Percentiles rank a stretch among this genome's conserved stretches.
Conservation (phyloP, 92 coral and sea anemone species). For the Pocillopora grandis region DNA sequence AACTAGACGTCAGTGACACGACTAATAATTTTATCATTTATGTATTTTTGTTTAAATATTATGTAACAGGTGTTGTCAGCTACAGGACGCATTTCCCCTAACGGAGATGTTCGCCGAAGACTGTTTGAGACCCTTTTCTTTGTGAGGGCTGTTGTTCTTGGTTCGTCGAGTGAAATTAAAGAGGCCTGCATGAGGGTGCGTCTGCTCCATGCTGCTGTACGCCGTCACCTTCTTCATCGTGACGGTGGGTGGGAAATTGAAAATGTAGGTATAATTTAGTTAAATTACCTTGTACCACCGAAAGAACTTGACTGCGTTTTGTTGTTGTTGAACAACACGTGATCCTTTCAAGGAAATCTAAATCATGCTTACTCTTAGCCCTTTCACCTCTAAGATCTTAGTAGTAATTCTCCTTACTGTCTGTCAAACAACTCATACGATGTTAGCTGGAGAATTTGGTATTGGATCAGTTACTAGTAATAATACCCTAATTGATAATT, state of each 20-base stretch:
- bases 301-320: no score
- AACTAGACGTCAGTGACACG: no score
- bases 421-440: no score
- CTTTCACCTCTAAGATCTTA: no score
- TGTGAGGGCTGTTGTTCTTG: slow-evolving; percentile 41
- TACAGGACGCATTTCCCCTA: slow-evolving; percentile 37
- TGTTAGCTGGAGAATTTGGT: no score
- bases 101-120: slow-evolving; percentile 41
- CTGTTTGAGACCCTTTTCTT: slow-evolving; percentile 53
- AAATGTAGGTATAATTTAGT: slow-evolving; percentile 19
- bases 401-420: no score
- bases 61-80: slow-evolving; percentile 40
- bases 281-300: no score
- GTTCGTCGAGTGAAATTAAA: slow-evolving; percentile 31
- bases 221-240: slow-evolving; percentile 29
- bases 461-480: background rate
- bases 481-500: background rate
- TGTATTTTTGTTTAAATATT: no score
- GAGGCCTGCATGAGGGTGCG: slow-evolving; percentile 35
- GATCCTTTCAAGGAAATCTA: background rate
- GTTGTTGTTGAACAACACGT: no score
- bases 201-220: slow-evolving; percentile 54
- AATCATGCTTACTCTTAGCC: background rate
- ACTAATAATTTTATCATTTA: no score
- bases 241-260: slow-evolving; percentile 29